These are phyloP conservation scores for Drosophila kuntzei DNA, from an alignment of 2,888 invertebrate genomes.

Conservation along the genomic window DNA sequence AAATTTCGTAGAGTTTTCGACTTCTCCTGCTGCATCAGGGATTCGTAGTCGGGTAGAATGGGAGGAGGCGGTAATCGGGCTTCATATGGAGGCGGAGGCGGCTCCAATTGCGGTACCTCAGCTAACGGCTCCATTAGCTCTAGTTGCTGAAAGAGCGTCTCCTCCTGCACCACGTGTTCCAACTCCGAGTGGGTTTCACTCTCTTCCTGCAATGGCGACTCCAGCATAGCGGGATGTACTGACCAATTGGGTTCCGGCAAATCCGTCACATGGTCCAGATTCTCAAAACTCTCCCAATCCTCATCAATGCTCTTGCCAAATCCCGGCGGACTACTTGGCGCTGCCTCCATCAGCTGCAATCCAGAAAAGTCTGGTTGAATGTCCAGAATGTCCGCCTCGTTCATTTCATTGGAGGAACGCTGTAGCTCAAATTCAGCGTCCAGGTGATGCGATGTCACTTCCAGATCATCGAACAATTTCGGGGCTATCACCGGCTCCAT, in stretches of 20 bases:
- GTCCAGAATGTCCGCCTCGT: conserved; percentile 78
- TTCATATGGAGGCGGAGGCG: conserved; percentile 67
- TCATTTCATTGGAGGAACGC: conserved; percentile 72
- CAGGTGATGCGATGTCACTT: conserved; percentile 35
- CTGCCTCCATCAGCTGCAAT: conserved; percentile 11
- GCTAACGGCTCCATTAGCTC: conserved; percentile 44
- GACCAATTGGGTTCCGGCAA: conserved; percentile 56
- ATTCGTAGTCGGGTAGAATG: conserved; percentile 69
- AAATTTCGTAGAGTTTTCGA: conserved; percentile 30
- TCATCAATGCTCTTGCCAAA: conserved; percentile 81
- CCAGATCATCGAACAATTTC: conserved; percentile 59
- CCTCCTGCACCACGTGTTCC: conserved; percentile 42
- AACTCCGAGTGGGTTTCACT: conserved; percentile 16
- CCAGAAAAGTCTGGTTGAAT: conserved; percentile 38
- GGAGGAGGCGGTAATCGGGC: conserved; percentile 11
- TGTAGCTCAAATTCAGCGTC: conserved; percentile 71
- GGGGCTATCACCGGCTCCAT: conserved; percentile 16
- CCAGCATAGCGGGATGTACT: conserved; percentile 41
- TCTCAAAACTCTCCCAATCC: conserved; percentile 77
- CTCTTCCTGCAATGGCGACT: conserved; percentile 19
- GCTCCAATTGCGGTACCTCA: conserved; percentile 16
- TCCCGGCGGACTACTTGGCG: conserved; percentile 60
- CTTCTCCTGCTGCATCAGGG: conserved; percentile 58
- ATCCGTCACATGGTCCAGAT: conserved; percentile 51
- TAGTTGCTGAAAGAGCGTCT: conserved; percentile 53